Base-by-base conservation (phyloP, 2,113 vertebrate genomes). In the Pardalotus punctatus region DNA sequence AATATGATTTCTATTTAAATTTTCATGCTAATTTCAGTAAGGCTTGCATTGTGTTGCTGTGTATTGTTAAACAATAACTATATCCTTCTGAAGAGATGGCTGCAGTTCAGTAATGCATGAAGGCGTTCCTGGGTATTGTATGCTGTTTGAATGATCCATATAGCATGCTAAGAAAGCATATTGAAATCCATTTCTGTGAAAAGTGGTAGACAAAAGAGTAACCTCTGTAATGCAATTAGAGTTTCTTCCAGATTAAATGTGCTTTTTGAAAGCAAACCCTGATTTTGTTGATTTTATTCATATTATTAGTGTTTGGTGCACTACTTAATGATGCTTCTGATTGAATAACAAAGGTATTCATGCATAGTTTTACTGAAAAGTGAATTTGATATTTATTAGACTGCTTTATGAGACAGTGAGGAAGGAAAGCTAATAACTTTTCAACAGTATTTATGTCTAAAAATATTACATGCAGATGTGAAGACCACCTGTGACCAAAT, bases 161-260 rank as follows among this genome's bases (percentile, higher is more conserved):
- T 8, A 88, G 24, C 8, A 3, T 74, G 28, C 21, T 83, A 81
- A 92, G 60, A 71, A 96, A 74, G 42, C 2, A 2, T 48, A 62
- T 47, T 86, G 57, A 93, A 92, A 88, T 74, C 47, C 25, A 81
- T 88, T 91, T 95, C 21, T 47, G 12, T 74, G 60, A 83, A 38
- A 92, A 33, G 60, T 78, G 56, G 15, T 92, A 90, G 42, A 94
- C 19, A 78, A 94, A 94, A 90, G 54, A 81, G n/a, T 66, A 86
- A 82, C 33, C 58, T 72, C 79, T 73, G 54, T 80, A 69, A 80
- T 54, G 31, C 43, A 93, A 67, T 93, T 88, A 71, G 33, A 81
- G 7, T 81, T 93, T 88, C 33, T 90, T 78, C 51, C 43, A 58
- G 42, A 74, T 81, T 58, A 86, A 78, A 86, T 70, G 42, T 51